Conservation (phyloP, 2,888 invertebrate genomes). For the Nasonovia ribisnigri region DNA sequence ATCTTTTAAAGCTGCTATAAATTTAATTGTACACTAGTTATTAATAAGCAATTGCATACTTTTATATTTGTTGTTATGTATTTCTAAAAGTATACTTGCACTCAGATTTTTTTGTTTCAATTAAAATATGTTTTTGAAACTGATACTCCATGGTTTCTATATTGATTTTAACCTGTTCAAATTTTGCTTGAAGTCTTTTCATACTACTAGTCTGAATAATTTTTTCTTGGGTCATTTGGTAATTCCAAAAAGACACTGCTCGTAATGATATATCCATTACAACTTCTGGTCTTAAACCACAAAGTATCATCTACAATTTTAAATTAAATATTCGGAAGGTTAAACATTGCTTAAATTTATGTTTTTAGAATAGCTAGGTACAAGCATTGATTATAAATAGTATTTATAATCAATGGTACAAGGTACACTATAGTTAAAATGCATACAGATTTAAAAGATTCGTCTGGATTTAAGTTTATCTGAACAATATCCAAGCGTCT, state of each 20-base stretch:
- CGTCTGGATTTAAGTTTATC: slow-evolving; percentile 71
- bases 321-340: slow-evolving; percentile 1
- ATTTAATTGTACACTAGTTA: slow-evolving; percentile 33
- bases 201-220: slow-evolving; percentile 66
- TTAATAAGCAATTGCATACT: neutral
- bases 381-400: no score
- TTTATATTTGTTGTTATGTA: neutral
- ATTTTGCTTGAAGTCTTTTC: slow-evolving; percentile 64
- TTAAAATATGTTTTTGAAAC: slow-evolving; percentile 66
- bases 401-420: no score
- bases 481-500: slow-evolving; percentile 70
- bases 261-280: slow-evolving; percentile 71
- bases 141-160: slow-evolving; percentile 65
- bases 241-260: slow-evolving; percentile 71
- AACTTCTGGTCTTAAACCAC: slow-evolving; percentile 71
- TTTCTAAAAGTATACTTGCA: slow-evolving; percentile 64
- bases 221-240: slow-evolving; percentile 70
- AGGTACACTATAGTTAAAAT: neutral
- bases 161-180: slow-evolving; percentile 65
- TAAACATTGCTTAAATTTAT: neutral
- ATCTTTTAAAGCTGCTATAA: slow-evolving; percentile 68
- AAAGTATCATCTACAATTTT: slow-evolving; percentile 70
- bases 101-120: slow-evolving; percentile 66
- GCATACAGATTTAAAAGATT: slow-evolving; percentile 70
- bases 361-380: neutral